Base-by-base conservation (phyloP, 1,140 invertebrate genomes). In the Colletes gigas region DNA sequence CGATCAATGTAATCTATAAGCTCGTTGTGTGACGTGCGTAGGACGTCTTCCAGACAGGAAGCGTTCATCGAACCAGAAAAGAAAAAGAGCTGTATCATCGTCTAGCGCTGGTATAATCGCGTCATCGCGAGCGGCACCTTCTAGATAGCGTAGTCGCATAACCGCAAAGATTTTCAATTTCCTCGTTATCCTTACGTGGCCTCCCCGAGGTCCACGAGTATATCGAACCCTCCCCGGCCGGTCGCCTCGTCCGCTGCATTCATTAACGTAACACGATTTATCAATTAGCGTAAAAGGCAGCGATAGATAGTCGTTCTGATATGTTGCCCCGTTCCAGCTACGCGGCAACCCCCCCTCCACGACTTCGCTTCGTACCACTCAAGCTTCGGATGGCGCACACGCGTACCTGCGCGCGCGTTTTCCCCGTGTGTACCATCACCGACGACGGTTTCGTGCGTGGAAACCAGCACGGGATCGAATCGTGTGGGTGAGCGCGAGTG, bases 201-300 rank as follows among this genome's bases (percentile, higher is more conserved):
- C 81, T 21, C 30, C 65, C 63, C 65, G 72, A 52, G 81, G 83
- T 62, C 41, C 82, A 65, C 60, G 60, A 57, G 73, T 65, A 55
- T 84, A 85, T 84, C 78, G 78, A 85, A 68, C 74, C 52, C 75
- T 72, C 67, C 71, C 80, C 39, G 62, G 52, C 54, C 47, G 67
- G 70, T 47, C 77, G 57, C 73, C 70, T 70, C 55, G 76, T 84
- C 82, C 85, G 86, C 84, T 89, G 81, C 89, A 93, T 93, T 93
- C 92, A 93, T 93, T 93, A 93, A 92, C 90, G 91, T 89, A 92
- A 93, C 92, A 93, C 92, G 92, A 93, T 93, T 93, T 93, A 93
- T 93, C 92, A 93, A 93, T 93, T 93, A 93, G 91, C 92, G 91
- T 93, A 92, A 93, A 93, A 93, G 92, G 92, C 91, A 90, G 88